These are phyloP conservation scores for Gephyroberyx darwinii DNA, from an alignment of 2,797 vertebrate genomes.

Conservation along the genomic window DNA sequence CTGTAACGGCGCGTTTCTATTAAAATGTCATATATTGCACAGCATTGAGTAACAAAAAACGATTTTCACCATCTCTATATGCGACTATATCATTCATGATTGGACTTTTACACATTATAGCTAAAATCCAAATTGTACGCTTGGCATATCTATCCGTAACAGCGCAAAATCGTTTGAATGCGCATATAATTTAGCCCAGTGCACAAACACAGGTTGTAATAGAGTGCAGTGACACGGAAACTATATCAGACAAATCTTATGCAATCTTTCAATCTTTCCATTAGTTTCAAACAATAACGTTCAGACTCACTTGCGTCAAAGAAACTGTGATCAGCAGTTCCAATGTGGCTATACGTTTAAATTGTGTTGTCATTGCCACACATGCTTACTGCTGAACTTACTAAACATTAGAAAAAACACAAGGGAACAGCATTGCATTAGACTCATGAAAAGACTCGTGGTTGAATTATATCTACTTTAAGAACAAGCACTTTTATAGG, in stretches of 20 bases:
- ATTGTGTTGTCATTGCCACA: no score
- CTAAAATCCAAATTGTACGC: constrained; percentile 3
- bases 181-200: neutral
- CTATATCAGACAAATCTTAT: no score
- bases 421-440: no score
- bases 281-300: no score
- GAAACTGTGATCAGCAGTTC: neutral
- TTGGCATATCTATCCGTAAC: neutral
- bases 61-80: neutral
- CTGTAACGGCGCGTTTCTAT: no score
- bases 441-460: no score
- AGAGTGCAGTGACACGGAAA: neutral
- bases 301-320: no score
- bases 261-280: no score
- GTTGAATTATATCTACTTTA: no score
- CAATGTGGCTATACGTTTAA: neutral
- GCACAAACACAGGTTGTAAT: neutral
- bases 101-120: neutral
- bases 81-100: neutral
- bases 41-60: neutral
- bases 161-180: neutral
- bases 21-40: neutral
- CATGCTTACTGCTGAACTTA: no score
- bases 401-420: no score
- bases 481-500: no score